These are phyloP conservation scores for Trichogramma pretiosum DNA, from an alignment of 1,140 invertebrate genomes.

Conservation along the genomic window DNA sequence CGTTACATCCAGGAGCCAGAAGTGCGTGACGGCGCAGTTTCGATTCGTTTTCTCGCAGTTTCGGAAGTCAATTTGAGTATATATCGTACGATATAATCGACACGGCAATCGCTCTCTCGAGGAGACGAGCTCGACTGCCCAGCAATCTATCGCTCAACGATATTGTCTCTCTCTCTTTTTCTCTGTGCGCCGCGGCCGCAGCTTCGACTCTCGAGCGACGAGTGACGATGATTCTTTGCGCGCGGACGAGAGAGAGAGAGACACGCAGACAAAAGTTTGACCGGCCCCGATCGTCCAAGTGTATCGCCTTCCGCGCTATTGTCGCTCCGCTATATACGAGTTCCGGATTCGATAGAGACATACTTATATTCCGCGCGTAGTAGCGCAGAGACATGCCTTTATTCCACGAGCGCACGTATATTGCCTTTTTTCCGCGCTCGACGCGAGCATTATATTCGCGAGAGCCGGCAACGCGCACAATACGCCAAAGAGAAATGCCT, in stretches of 20 bases:
- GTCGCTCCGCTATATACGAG: too few species aligned
- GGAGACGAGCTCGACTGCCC: conserved; percentile 45
- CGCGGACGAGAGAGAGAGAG: conserved; percentile 1
- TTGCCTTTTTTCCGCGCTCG: too few species aligned
- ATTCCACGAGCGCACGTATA: too few species aligned
- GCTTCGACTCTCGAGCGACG: too few species aligned
- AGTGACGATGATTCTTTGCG: conserved; percentile 34
- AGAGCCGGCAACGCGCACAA: too few species aligned
- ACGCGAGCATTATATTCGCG: too few species aligned
- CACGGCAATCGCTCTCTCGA: conserved; percentile 29
- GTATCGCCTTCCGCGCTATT: conserved; percentile 47
- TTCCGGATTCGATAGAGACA: conserved; percentile 35
- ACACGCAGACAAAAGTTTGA: conserved; percentile 33
- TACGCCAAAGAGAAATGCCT: too few species aligned
- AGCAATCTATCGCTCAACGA: too few species aligned
- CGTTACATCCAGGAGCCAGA: conserved; percentile 29
- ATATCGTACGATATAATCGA: conserved; percentile 33
- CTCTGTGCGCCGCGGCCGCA: too few species aligned
- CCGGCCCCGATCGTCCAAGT: conserved; percentile 37
- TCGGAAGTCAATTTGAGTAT: conserved; percentile 33
- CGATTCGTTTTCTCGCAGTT: conserved; percentile 34
- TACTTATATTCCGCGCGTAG: not conserved
- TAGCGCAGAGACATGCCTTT: too few species aligned
- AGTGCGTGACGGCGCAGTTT: conserved; percentile 34
- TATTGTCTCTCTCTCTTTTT: too few species aligned